Evolutionary conservation across 2,113 vertebrate species (phyloP).

Genomic region (Nematolebias whitei): DNA sequence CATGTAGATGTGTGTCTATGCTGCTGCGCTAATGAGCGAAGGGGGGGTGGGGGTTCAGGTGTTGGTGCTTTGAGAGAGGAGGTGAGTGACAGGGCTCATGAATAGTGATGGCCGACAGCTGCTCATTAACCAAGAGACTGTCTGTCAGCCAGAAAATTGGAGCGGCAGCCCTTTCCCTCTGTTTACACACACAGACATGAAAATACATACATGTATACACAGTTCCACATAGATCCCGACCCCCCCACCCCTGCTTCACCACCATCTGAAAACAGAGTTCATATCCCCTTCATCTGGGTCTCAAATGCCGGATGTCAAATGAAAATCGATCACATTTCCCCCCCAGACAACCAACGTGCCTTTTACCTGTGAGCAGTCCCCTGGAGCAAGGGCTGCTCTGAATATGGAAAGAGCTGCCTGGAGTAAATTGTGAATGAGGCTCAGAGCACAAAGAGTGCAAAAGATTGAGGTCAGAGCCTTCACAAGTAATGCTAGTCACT

Average conservation of each 20-base stretch:
- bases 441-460: slow-evolving; percentile 38
- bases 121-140: slow-evolving; percentile 80
- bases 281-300: slow-evolving; percentile 67
- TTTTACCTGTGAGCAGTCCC: slow-evolving; percentile 53
- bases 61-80: slow-evolving; percentile 63
- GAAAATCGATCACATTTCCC: slow-evolving; percentile 31
- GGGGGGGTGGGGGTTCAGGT: slow-evolving; percentile 65
- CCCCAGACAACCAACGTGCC: slow-evolving; percentile 38
- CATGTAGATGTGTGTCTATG: slow-evolving; percentile 21
- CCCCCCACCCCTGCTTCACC: slow-evolving; percentile 3
- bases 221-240: slow-evolving; percentile 39
- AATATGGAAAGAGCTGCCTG: slow-evolving; percentile 61
- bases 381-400: slow-evolving; percentile 40
- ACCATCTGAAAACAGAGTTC: slow-evolving; percentile 14
- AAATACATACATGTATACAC: slow-evolving; percentile 28
- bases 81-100: slow-evolving; percentile 78
- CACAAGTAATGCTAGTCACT: slow-evolving; percentile 12
- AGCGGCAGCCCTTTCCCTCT: slow-evolving; percentile 57
- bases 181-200: slow-evolving; percentile 34
- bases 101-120: slow-evolving; percentile 81
- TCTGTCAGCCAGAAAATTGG: slow-evolving; percentile 72
- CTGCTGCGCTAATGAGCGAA: slow-evolving; percentile 70
- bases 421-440: slow-evolving; percentile 56
- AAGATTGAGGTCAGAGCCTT: slow-evolving; percentile 18
- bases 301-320: slow-evolving; percentile 35